Base-by-base conservation (phyloP, 37 sponge, comb jelly and placozoan species). In the Spongilla lacustris region DNA sequence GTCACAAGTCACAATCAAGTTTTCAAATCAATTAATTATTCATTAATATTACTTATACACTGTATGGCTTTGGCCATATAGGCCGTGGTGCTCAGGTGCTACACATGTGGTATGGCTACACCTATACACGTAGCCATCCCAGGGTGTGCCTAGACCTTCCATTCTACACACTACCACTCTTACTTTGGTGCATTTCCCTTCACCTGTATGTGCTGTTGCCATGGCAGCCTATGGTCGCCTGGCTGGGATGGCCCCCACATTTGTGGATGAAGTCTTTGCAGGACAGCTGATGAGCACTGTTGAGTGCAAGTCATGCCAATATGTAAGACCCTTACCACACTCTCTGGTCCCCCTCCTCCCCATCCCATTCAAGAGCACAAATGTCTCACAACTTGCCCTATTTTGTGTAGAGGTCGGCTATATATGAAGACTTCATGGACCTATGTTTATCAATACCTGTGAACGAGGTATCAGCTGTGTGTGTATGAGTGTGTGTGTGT, bases 211-310 rank as follows among this genome's bases (percentile, higher is more conserved):
- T 50, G 24, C 5, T 79, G 4, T 36, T 79, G 41, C 46, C 21
- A 14, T 24, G 32, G 34, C 71, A 92, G 93, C 46, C 6, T 94
- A 87, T 76, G 94, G 94, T 28, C 68, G 67, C 6, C 71, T 70
- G 32, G 85, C 87, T 31, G 21, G 67, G 27, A 50, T 78, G 38
- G 72, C 67, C 22, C 50, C 8, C 12, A 96, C 97, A 0, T 96
- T 89, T 93, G 91, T 97, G 37, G 97, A 97, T 35, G 82, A 84
- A 6, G 89, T 93, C 29, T 97, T 97, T 88, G 97, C 93, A 67
- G 97, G 97, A 12, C 19, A 83, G 30, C 71, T 95, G 69, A 32
- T 83, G 23, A 97, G 95, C 73, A 86, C 93, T 48, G 89, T 97
- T 33, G 46, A 68, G 14, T 97, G 97, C 72, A 36, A 50, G 2